Percentiles rank a stretch among this genome's conserved stretches.
Conservation (phyloP, 2,797 vertebrate species). For the Microctenopoma stevenorrisi region DNA sequence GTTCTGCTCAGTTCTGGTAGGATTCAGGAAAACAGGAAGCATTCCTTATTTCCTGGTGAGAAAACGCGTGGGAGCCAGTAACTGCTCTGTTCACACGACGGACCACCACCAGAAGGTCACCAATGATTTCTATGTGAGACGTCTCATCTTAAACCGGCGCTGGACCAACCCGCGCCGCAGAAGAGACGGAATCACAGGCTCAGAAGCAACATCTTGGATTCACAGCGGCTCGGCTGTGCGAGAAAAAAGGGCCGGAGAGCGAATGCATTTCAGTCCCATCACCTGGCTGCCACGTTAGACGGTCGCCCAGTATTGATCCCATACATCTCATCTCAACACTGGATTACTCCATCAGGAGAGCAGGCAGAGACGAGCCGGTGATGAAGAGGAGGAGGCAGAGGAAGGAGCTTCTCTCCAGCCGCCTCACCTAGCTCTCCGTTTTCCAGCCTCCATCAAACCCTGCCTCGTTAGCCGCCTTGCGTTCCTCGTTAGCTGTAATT, state of each 20-base stretch:
- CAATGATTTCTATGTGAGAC: too few species aligned
- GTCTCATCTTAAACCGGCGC: too few species aligned
- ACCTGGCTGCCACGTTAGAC: conserved; percentile 50
- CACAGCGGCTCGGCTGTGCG: conserved; percentile 4
- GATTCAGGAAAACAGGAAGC: too few species aligned
- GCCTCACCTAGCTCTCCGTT: conserved; percentile 11
- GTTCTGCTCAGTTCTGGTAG: not conserved
- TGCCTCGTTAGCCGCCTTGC: conserved; percentile 38
- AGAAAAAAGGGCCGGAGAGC: conserved; percentile 12
- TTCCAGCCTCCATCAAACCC: not conserved
- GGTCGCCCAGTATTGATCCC: conserved; percentile 58
- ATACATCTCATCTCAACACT: conserved; percentile 51
- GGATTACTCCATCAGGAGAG: conserved; percentile 47
- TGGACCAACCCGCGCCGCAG: not conserved
- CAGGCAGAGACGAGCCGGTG: not conserved
- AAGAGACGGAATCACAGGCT: not conserved
- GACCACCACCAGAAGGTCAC: too few species aligned
- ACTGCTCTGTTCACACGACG: too few species aligned
- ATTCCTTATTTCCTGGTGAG: too few species aligned
- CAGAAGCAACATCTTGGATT: conserved; percentile 13
- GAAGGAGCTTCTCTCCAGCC: conserved; percentile 4
- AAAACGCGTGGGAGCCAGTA: too few species aligned
- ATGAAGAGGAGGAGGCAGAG: conserved; percentile 7
- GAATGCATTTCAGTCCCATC: conserved; percentile 34
- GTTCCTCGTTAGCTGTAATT: conserved; percentile 50